These are phyloP conservation scores for Taurulus bubalis DNA, from an alignment of 2,113 vertebrate genomes.

Conservation along the genomic window DNA sequence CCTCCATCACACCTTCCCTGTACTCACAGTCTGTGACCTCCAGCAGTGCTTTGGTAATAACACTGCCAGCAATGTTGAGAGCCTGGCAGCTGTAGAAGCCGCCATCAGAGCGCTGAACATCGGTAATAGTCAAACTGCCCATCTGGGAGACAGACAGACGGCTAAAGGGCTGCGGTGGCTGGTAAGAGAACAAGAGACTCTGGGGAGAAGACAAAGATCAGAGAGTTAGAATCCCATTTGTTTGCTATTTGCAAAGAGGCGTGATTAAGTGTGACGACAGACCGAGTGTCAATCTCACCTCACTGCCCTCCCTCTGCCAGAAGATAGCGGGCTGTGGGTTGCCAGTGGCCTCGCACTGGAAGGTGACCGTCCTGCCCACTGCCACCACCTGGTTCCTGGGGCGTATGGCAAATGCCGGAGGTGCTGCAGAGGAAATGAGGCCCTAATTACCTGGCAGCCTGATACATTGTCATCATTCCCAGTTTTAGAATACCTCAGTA, in stretches of 20 bases:
- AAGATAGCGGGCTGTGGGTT: constrained; percentile 97
- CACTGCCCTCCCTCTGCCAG: constrained; percentile 95
- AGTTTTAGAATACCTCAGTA: constrained; percentile 21
- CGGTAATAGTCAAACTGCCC: constrained; percentile 95
- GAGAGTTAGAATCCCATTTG: constrained; percentile 35
- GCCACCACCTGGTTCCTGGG: constrained; percentile 93
- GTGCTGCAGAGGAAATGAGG: constrained; percentile 82
- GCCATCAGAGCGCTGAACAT: constrained; percentile 91
- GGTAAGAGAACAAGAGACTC: constrained; percentile 98
- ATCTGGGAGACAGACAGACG: constrained; percentile 96
- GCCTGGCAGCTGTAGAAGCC: constrained; percentile 99
- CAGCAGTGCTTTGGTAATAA: constrained; percentile 97
- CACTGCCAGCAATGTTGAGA: constrained; percentile 97
- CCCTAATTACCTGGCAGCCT: constrained; percentile 51
- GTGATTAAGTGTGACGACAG: constrained; percentile 51
- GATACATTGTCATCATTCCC: constrained; percentile 28
- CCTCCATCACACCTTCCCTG: constrained; percentile 12
- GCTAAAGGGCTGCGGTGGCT: constrained; percentile 94
- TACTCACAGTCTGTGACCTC: constrained; percentile 83
- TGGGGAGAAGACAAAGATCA: constrained; percentile 64
- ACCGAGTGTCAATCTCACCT: constrained; percentile 83
- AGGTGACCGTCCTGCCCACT: constrained; percentile 91
- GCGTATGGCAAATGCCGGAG: constrained; percentile 92
- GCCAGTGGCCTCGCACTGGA: constrained; percentile 94
- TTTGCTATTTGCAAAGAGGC: constrained; percentile 27